phyloP scores from a whole-genome alignment of 2,113 vertebrate genomes.

The Otis tarda region DNA sequence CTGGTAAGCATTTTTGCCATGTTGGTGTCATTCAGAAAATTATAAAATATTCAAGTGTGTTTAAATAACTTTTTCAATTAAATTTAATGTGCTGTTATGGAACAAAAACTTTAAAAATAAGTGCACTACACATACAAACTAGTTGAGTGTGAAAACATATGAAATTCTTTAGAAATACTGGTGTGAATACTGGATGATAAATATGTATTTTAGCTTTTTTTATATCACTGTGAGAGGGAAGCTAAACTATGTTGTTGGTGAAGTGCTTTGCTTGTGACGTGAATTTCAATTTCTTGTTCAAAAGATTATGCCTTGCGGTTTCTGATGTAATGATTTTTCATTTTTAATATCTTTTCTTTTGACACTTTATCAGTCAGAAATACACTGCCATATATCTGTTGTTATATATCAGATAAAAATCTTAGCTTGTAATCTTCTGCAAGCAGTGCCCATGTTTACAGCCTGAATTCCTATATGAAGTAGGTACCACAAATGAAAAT shows the following conservation, averaged over 20 bases:
- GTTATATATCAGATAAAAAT: background rate
- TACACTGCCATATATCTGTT: background rate
- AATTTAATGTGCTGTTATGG: background rate
- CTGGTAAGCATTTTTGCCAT: constrained; percentile 52
- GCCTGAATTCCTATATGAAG: background rate
- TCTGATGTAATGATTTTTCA: background rate
- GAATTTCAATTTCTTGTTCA: background rate
- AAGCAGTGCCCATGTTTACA: background rate
- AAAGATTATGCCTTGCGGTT: background rate
- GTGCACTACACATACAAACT: background rate
- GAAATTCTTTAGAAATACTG: background rate
- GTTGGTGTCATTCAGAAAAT: background rate
- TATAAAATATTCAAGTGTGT: background rate
- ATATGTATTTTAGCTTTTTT: background rate
- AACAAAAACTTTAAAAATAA: background rate
- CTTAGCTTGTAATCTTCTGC: background rate
- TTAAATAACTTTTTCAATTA: background rate
- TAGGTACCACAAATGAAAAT: background rate
- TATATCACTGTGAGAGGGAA: background rate
- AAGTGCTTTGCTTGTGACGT: background rate
- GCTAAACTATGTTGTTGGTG: background rate
- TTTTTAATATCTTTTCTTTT: background rate
- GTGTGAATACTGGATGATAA: background rate
- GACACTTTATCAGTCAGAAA: background rate
- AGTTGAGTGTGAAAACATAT: background rate